Evolutionary conservation across 2,113 vertebrate species (phyloP).

Genomic region (Bubo blakistoni): DNA sequence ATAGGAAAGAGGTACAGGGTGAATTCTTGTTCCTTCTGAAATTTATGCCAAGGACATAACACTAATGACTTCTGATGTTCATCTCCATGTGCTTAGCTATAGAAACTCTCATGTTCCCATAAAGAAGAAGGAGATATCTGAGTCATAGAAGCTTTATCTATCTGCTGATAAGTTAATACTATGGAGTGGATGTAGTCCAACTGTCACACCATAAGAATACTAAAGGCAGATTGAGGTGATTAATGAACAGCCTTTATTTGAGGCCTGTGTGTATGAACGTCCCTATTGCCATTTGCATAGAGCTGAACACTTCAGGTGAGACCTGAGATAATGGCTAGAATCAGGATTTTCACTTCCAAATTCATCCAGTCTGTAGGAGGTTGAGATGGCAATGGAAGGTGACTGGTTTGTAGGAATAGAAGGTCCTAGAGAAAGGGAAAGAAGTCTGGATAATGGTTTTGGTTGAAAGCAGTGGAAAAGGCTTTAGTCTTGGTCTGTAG

Average conservation of each 20-base stretch:
- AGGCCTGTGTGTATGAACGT: background rate
- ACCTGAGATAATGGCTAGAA: background rate
- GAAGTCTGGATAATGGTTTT: background rate
- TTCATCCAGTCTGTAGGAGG: background rate
- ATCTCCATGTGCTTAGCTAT: rapidly evolving
- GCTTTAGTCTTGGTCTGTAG: background rate
- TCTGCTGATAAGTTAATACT: background rate
- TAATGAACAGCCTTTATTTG: background rate
- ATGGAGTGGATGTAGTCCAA: background rate
- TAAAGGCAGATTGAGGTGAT: background rate
- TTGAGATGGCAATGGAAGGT: background rate
- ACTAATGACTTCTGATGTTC: background rate
- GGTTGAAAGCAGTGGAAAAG: background rate
- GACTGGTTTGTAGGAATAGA: background rate
- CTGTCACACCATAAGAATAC: background rate
- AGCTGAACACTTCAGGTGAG: background rate
- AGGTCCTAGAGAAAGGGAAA: background rate
- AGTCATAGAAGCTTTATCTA: background rate
- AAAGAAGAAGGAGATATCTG: background rate
- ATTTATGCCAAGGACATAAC: background rate
- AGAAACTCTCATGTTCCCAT: background rate
- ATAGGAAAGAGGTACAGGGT: background rate
- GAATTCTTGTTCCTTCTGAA: background rate
- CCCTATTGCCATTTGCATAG: background rate
- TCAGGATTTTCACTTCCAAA: background rate